Percentiles rank a stretch among this genome's conserved stretches.
Evolutionary conservation across 2,888 invertebrate genomes (phyloP).

Genomic region (Pantelozetes paolii): DNA sequence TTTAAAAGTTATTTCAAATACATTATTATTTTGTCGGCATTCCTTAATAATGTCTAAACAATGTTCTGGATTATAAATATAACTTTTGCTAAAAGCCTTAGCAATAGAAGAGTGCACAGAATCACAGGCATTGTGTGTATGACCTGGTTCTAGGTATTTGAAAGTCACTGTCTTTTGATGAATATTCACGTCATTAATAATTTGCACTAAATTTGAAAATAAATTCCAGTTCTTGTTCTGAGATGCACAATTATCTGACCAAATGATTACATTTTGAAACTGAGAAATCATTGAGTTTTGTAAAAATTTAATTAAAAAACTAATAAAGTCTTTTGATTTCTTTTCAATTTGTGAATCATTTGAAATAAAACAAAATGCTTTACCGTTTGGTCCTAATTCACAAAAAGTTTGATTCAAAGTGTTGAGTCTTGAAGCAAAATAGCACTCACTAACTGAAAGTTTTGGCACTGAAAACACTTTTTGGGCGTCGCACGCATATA

Average conservation of each 20-base stretch:
- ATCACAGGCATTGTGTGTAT: background rate
- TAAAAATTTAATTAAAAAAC: background rate
- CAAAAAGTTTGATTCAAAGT: background rate
- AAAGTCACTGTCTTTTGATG: background rate
- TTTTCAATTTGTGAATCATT: background rate
- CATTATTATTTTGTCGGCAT: background rate
- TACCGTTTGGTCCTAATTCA: background rate
- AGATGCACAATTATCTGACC: background rate
- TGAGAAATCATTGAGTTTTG: background rate
- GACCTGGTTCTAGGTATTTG: background rate
- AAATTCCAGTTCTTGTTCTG: background rate
- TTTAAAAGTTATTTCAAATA: background rate
- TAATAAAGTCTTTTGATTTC: background rate
- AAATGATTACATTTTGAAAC: background rate
- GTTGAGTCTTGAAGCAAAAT: background rate
- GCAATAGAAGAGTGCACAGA: background rate
- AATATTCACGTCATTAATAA: background rate
- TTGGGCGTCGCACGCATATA: background rate
- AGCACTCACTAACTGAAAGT: background rate
- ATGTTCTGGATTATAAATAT: background rate
- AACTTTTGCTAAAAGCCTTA: background rate
- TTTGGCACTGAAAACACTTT: background rate
- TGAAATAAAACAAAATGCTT: background rate
- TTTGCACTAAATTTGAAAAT: background rate
- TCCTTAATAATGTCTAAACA: background rate